Conservation (phyloP, 2,888 invertebrate species). For the Himalopsyche kuldschensis region DNA sequence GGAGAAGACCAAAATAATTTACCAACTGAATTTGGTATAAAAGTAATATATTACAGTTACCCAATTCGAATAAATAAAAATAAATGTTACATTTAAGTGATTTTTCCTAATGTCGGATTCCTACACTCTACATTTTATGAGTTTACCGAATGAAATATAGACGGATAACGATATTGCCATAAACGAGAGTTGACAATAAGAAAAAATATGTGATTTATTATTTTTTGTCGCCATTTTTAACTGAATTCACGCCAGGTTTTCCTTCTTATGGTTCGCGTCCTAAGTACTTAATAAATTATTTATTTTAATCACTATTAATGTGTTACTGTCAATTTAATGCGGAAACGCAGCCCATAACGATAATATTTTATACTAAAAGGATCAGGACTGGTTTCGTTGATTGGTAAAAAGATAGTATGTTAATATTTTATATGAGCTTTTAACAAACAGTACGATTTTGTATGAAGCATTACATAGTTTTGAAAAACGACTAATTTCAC, state of each 20-base stretch:
- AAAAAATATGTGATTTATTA: neutral
- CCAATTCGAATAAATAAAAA: neutral
- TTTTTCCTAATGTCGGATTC: neutral
- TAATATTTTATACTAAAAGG: too few species aligned
- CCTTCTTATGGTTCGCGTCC: neutral
- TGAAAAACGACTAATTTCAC: too few species aligned
- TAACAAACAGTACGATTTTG: too few species aligned
- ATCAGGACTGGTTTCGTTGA: too few species aligned
- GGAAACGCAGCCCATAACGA: too few species aligned
- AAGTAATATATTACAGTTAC: neutral
- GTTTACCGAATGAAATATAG: neutral
- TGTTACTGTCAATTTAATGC: too few species aligned
- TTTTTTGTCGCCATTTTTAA: neutral
- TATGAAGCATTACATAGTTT: too few species aligned
- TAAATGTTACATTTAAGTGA: neutral
- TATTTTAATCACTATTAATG: too few species aligned
- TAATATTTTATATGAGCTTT: too few species aligned
- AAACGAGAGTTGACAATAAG: neutral
- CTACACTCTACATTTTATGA: neutral
- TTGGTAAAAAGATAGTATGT: too few species aligned
- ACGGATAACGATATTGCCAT: neutral
- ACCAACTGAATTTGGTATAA: neutral
- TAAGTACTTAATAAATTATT: neutral
- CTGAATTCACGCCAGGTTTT: neutral
- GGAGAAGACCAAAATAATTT: neutral